phyloP scores from a whole-genome alignment of 2,888 invertebrate species.

The Nephrotoma flavescens region DNA sequence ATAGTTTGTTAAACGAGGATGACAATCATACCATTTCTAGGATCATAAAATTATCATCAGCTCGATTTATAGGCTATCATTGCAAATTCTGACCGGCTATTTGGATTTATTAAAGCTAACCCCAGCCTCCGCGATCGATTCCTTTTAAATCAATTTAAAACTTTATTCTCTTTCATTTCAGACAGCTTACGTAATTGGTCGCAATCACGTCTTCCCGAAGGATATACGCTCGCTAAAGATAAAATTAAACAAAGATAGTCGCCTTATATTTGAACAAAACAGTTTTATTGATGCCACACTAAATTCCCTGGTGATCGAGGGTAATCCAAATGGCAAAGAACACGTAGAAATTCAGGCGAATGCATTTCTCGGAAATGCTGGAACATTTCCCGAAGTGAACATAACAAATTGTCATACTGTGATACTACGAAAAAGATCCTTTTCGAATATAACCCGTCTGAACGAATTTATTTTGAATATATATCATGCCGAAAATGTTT shows the following conservation, averaged over 20 bases:
- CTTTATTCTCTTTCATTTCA: not conserved
- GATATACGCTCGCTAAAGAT: constrained; percentile 19
- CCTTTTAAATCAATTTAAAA: not conserved
- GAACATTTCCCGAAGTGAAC: constrained; percentile 26
- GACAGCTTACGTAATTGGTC: not conserved
- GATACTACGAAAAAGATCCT: constrained; percentile 21
- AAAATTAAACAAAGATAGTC: constrained; percentile 17
- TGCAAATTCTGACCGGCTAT: too few species aligned
- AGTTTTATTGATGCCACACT: constrained; percentile 17
- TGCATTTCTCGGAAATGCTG: constrained; percentile 23
- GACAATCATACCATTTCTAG: too few species aligned
- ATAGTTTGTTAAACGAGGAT: too few species aligned
- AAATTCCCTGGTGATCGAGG: constrained; percentile 24
- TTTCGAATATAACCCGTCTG: constrained; percentile 12
- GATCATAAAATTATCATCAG: too few species aligned
- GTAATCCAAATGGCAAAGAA: constrained; percentile 17
- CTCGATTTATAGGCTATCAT: too few species aligned
- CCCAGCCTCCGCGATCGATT: too few species aligned
- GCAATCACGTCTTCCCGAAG: not conserved
- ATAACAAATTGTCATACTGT: constrained; percentile 22
- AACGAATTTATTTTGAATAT: constrained; percentile 25
- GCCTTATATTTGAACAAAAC: constrained; percentile 20
- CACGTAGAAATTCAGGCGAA: constrained; percentile 24
- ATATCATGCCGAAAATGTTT: constrained; percentile 20
- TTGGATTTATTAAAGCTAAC: too few species aligned